Percentiles rank a stretch among this genome's conserved stretches.
Conservation (phyloP, 2,888 invertebrate species). For the Conchocele bisecta region DNA sequence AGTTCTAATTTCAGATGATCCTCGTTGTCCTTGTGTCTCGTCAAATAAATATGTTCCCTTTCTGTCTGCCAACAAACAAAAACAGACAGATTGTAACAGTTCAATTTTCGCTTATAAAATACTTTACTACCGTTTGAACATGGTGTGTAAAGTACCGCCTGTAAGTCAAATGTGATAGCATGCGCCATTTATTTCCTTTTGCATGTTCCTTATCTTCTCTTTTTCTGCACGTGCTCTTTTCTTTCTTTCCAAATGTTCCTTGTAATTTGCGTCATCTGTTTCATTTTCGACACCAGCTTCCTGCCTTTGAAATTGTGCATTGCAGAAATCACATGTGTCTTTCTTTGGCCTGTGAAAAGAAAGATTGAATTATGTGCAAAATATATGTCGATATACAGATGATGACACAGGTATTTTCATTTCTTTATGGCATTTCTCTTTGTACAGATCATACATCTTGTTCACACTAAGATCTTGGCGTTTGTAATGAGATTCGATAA, state of each 20-base stretch:
- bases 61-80: conserved; percentile 26
- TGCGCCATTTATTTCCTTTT: background rate
- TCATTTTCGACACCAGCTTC: conserved; percentile 5
- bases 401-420: conserved; percentile 20
- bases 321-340: conserved; percentile 44
- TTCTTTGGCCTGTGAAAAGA: conserved; percentile 54
- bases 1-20: conserved; percentile 37
- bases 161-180: conserved; percentile 33
- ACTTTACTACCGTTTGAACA: conserved; percentile 35
- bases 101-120: conserved; percentile 45
- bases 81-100: conserved; percentile 42
- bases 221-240: conserved; percentile 31
- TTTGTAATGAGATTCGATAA: conserved; percentile 31
- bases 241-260: conserved; percentile 24
- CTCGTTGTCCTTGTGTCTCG: conserved; percentile 31
- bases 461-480: conserved; percentile 21
- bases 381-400: conserved; percentile 42
- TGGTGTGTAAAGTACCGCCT: conserved; percentile 38
- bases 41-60: conserved; percentile 29
- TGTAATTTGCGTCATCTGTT: background rate
- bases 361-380: conserved; percentile 49
- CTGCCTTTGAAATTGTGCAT: conserved; percentile 20
- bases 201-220: no score
- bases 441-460: conserved; percentile 26
- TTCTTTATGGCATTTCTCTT: conserved; percentile 19